Evolutionary conservation across 2,797 vertebrate genomes (phyloP).

Genomic region (Heteromormyrus szaboi): DNA sequence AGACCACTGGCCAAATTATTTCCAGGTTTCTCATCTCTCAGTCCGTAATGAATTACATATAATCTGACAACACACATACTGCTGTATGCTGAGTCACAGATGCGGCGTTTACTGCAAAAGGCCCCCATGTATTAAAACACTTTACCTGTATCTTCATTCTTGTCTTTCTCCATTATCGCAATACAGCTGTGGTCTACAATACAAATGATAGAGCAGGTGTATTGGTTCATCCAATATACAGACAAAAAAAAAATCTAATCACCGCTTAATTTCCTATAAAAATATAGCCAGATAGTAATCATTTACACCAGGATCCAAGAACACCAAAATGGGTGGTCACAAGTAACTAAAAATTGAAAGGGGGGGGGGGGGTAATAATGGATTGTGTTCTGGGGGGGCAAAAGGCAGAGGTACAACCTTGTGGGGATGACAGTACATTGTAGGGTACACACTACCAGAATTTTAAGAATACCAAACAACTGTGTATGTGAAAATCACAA

Average conservation of each 20-base stretch:
- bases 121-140: background rate
- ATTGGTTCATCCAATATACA: background rate
- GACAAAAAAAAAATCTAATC: background rate
- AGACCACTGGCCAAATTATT: background rate
- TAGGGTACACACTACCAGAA: background rate
- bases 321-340: background rate
- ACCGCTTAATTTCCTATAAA: background rate
- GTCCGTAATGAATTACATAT: background rate
- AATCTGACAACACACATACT: background rate
- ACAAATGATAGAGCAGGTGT: background rate
- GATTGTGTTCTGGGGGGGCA: background rate
- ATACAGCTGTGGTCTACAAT: background rate
- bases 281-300: background rate
- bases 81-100: background rate
- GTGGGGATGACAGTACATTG: background rate
- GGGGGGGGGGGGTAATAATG: background rate
- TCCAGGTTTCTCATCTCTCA: background rate
- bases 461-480: background rate
- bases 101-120: background rate
- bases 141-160: conserved; percentile 3
- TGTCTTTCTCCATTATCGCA: conserved; percentile 8
- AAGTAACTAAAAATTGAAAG: background rate
- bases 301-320: background rate
- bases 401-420: background rate
- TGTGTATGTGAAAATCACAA: background rate